Evolutionary conservation across 2,888 invertebrate genomes (phyloP), one percentile per base, ranked within the genome.

Genomic region (Apodemia duryi): DNA sequence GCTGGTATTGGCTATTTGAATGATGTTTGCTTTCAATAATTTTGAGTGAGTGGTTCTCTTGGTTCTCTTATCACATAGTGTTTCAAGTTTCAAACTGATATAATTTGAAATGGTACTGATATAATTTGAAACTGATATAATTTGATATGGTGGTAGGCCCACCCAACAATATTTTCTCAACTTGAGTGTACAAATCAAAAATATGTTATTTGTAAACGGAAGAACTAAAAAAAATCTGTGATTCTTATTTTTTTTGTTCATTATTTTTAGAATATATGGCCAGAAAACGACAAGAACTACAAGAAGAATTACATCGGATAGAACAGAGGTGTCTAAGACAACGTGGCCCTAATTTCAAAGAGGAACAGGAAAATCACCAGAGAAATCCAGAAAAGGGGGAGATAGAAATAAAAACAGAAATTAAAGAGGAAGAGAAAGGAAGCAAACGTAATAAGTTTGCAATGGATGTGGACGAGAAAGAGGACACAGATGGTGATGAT

Each of bases 231-330:
- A 49, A 21, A 21, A 0, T 43, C 43, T 43, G 43, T 43, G 10
- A 2, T 43, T 10, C 2, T 43, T 43, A 10, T 43, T 43, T 43
- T 3, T 10, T 10, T 13, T 61, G 9, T 2, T 57, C 46, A 21
- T 10, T 64, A 54, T 68, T 68, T 51, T 7, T 81, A 95, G 95
- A 94, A 80, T 93, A 93, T 77, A 94, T 96, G 78, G 92, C 92
- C 63, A 93, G 93, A 73, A 95, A 94, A 75, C 92, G 94, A 5
- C 88, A 92, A 68, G 93, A 94, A 73, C 89, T 95, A 0, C 93
- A 94, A 75, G 93, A 94, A 6, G 95, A 95, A 77, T 80, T 96
- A 28, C 89, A 91, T 69, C 91, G 93, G 69, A 94, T 95, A 82
- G 95, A 95, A 68, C 87, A 93, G 71, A 91, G 86, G 32, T 88